A percentile compares a stretch with the other conserved stretches of the same genome.
Evolutionary conservation across 2,113 vertebrate species (phyloP).

Genomic region (Psettodes erumei): DNA sequence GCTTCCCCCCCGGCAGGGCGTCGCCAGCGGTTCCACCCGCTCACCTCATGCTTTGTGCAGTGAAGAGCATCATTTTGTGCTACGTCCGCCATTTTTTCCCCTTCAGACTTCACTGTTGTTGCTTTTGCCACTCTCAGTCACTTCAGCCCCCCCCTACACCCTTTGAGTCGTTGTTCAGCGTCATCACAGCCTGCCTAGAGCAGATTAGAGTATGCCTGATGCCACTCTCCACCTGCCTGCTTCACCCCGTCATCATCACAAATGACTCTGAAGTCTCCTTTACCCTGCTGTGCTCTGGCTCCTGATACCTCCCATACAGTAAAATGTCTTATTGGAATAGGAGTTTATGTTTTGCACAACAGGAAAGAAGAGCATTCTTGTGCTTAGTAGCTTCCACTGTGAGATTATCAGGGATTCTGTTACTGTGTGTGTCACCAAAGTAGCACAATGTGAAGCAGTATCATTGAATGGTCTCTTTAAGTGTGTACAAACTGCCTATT

Average conservation of each 20-base stretch:
- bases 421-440: background rate
- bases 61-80: slow-evolving; percentile 63
- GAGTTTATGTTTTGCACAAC: slow-evolving; percentile 14
- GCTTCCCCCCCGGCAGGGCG: slow-evolving; percentile 28
- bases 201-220: slow-evolving; percentile 64
- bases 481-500: no score
- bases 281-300: slow-evolving; percentile 56
- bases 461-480: no score
- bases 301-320: slow-evolving; percentile 32
- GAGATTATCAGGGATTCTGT: background rate
- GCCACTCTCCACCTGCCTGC: slow-evolving; percentile 74
- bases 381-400: slow-evolving; percentile 15
- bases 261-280: slow-evolving; percentile 28
- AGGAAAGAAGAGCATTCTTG: background rate
- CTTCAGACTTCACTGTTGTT: slow-evolving; percentile 51
- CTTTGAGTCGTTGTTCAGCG: slow-evolving; percentile 19
- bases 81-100: slow-evolving; percentile 41
- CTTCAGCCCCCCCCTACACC: slow-evolving; percentile 6
- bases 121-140: slow-evolving; percentile 45
- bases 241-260: slow-evolving; percentile 51
- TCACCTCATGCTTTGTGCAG: slow-evolving; percentile 64
- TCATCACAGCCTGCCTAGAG: slow-evolving; percentile 51
- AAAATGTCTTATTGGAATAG: slow-evolving; percentile 6
- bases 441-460: background rate
- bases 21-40: slow-evolving; percentile 49